phyloP scores from a whole-genome alignment of 2,888 invertebrate genomes.

The Gymnosoma rotundatum region DNA sequence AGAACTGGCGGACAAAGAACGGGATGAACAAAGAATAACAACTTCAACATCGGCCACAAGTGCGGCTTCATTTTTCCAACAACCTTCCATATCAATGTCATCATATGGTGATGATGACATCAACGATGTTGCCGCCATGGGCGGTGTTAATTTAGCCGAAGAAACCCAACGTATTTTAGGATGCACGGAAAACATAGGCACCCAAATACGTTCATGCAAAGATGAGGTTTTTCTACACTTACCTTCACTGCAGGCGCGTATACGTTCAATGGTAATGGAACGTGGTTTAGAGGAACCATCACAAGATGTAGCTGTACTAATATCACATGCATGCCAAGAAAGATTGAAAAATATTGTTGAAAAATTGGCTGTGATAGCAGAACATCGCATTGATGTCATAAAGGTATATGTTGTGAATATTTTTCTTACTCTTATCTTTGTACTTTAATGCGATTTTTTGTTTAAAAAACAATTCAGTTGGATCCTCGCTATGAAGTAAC shows the following conservation, averaged over 20 bases:
- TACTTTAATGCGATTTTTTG: not conserved
- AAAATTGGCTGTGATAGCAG: constrained; percentile 95
- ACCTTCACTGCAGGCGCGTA: constrained; percentile 88
- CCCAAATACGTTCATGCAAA: constrained; percentile 94
- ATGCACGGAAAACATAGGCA: constrained; percentile 93
- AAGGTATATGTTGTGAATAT: constrained; percentile 85
- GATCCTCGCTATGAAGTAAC: constrained; percentile 94
- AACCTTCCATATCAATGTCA: constrained; percentile 82
- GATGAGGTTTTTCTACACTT: constrained; percentile 94
- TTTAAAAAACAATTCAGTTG: constrained; percentile 83
- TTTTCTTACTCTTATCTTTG: not conserved
- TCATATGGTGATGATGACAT: constrained; percentile 95
- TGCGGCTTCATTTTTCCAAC: constrained; percentile 83
- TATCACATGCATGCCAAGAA: constrained; percentile 97
- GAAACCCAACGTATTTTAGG: constrained; percentile 97
- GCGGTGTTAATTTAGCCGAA: constrained; percentile 98
- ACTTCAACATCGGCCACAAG: constrained; percentile 74
- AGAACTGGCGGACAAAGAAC: constrained; percentile 85
- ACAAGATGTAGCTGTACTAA: constrained; percentile 92
- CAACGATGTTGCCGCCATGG: constrained; percentile 99
- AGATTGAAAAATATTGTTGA: constrained; percentile 94
- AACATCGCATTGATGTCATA: constrained; percentile 96
- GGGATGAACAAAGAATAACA: constrained; percentile 73
- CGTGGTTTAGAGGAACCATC: constrained; percentile 92
- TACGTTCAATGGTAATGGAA: constrained; percentile 89